Conservation (phyloP, 2,113 vertebrate species). For the Anguilla rostrata region DNA sequence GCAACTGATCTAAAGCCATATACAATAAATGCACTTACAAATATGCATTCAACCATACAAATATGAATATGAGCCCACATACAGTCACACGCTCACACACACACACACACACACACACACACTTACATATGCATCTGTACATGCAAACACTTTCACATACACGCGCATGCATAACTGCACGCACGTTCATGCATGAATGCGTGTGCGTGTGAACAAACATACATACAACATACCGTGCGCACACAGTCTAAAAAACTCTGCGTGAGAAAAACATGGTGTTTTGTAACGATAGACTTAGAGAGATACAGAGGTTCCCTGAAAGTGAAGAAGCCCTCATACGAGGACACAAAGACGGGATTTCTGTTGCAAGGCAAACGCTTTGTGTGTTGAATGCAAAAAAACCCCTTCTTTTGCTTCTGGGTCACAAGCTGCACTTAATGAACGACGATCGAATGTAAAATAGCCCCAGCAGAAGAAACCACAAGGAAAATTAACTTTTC, state of each 20-base stretch:
- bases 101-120: not conserved
- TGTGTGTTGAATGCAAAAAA: not conserved
- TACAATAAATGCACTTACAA: not conserved
- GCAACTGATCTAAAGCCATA: not conserved
- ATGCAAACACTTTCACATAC: not conserved
- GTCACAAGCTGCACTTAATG: slow-evolving; percentile 3
- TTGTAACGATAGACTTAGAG: not conserved
- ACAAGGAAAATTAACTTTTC: not conserved
- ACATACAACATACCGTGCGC: too few species aligned
- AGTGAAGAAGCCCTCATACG: not conserved
- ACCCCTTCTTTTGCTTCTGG: not conserved
- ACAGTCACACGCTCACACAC: not conserved
- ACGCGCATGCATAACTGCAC: not conserved
- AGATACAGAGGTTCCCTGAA: not conserved
- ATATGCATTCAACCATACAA: not conserved
- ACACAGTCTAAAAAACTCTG: too few species aligned
- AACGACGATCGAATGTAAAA: slow-evolving; percentile 8
- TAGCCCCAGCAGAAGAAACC: not conserved
- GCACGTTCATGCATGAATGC: too few species aligned
- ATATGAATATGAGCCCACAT: not conserved
- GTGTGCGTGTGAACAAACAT: too few species aligned
- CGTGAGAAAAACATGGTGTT: not conserved
- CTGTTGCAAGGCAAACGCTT: not conserved
- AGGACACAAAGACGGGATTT: not conserved
- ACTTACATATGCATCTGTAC: not conserved